phyloP scores from a whole-genome alignment of 2,797 vertebrate species.

The Alfaro cultratus region DNA sequence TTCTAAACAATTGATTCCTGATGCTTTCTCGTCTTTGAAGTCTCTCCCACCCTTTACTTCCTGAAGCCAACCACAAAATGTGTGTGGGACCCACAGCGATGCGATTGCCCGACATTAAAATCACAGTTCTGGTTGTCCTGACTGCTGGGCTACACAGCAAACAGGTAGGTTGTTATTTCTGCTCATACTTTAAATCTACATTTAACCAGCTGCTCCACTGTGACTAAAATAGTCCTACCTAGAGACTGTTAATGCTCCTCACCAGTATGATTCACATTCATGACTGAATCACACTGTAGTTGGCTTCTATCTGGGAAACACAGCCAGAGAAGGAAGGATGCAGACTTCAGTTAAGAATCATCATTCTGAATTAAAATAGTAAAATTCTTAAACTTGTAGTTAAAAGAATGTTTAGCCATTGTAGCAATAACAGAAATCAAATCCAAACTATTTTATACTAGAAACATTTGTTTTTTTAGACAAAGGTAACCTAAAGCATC shows the following conservation, averaged over 20 bases:
- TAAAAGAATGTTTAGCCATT: not conserved
- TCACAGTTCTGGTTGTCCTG: not conserved
- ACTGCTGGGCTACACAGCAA: slow-evolving; percentile 3
- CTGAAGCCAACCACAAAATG: slow-evolving; percentile 8
- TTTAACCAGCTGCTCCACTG: slow-evolving; percentile 38
- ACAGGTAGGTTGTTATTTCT: slow-evolving; percentile 10
- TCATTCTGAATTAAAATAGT: not conserved
- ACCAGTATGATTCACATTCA: slow-evolving; percentile 43
- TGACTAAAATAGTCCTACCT: slow-evolving; percentile 46
- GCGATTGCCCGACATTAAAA: not conserved
- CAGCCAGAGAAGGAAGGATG: slow-evolving; percentile 8
- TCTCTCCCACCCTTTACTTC: slow-evolving; percentile 17
- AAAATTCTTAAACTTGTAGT: not conserved
- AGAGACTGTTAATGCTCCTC: slow-evolving; percentile 23
- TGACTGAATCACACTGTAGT: slow-evolving; percentile 40
- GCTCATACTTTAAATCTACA: slow-evolving; percentile 24
- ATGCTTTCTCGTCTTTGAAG: not conserved
- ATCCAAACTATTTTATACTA: not conserved
- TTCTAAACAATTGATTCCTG: slow-evolving; percentile 16
- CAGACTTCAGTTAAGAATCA: not conserved
- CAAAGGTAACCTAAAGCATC: not conserved
- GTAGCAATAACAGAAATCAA: not conserved
- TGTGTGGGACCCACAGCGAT: slow-evolving; percentile 9
- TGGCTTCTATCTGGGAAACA: slow-evolving; percentile 17
- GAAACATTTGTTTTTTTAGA: not conserved